A percentile compares a stretch with the other conserved stretches of the same genome.
Evolutionary conservation across 1,140 invertebrate species (phyloP).

Genomic region (Mercenaria mercenaria): DNA sequence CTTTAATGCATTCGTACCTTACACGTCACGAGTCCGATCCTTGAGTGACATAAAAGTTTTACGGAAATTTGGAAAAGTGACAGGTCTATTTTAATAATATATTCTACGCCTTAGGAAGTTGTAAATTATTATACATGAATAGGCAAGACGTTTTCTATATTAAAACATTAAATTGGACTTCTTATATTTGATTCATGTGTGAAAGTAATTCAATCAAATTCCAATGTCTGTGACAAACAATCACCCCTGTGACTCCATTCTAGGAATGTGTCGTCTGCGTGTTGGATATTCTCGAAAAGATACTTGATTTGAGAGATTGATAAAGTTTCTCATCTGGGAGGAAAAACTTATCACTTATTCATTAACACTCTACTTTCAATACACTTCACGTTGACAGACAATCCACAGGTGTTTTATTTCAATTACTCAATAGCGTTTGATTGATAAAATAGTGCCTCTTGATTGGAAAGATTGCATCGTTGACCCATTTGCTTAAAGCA

Average conservation of each 20-base stretch:
- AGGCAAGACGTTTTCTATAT: too few species aligned
- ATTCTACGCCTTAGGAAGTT: too few species aligned
- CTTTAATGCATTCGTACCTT: too few species aligned
- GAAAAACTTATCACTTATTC: slow-evolving; percentile 56
- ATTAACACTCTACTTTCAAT: slow-evolving; percentile 21
- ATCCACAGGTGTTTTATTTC: slow-evolving; percentile 49
- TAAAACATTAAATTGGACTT: too few species aligned
- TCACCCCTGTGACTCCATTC: slow-evolving; percentile 2
- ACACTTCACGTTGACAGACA: slow-evolving; percentile 16
- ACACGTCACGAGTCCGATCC: too few species aligned
- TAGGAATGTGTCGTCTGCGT: background rate
- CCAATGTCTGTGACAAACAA: background rate
- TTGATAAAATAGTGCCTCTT: slow-evolving; percentile 38
- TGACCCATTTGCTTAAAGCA: slow-evolving; percentile 14
- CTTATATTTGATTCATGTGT: too few species aligned
- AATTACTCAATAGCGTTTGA: slow-evolving; percentile 59
- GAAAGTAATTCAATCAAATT: too few species aligned
- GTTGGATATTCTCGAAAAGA: slow-evolving; percentile 37
- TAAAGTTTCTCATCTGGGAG: slow-evolving; percentile 56
- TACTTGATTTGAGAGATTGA: slow-evolving; percentile 55
- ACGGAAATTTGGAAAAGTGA: too few species aligned
- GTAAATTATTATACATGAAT: too few species aligned
- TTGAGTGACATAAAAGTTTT: too few species aligned
- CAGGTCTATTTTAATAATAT: too few species aligned
- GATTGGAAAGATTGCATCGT: slow-evolving; percentile 14